A percentile compares a stretch with the other conserved stretches of the same genome.
These are phyloP conservation scores for Trachythela sp. DNA, from an alignment of 64 coral and sea anemone species.

Conservation along the genomic window DNA sequence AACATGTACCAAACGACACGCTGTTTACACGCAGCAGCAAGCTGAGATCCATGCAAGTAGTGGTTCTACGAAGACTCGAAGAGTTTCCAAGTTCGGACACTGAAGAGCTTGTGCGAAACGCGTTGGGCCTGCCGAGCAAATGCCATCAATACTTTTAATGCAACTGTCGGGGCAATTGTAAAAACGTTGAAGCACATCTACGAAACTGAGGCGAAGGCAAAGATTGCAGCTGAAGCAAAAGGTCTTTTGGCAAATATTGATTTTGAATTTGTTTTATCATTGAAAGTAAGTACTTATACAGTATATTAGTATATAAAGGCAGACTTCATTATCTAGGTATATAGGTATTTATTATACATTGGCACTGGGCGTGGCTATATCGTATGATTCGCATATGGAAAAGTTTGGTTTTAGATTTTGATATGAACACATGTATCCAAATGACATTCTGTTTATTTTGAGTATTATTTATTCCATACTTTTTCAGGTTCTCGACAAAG, in stretches of 20 bases:
- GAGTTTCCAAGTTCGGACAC: background rate
- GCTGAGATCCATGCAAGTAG: background rate
- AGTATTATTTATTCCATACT: background rate
- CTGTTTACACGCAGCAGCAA: background rate
- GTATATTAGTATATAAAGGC: background rate
- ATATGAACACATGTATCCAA: too few species aligned
- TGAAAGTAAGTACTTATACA: background rate
- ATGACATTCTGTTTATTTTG: background rate
- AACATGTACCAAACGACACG: background rate
- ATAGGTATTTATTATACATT: too few species aligned
- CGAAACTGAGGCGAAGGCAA: background rate
- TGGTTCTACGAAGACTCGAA: background rate
- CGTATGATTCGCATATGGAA: too few species aligned
- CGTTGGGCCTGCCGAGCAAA: background rate
- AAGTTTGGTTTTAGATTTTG: too few species aligned
- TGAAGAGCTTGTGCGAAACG: background rate
- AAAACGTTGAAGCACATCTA: background rate
- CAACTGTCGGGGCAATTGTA: background rate
- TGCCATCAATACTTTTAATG: background rate
- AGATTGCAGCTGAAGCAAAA: constrained; percentile 23
- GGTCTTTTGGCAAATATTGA: background rate
- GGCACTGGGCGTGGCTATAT: too few species aligned
- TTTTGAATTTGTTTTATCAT: background rate
- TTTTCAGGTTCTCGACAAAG: background rate
- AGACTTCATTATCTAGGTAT: too few species aligned